A percentile compares a stretch with the other conserved stretches of the same genome.
These are phyloP conservation scores for Drosophila emarginata DNA, from an alignment of 2,888 invertebrate genomes.

Conservation along the genomic window DNA sequence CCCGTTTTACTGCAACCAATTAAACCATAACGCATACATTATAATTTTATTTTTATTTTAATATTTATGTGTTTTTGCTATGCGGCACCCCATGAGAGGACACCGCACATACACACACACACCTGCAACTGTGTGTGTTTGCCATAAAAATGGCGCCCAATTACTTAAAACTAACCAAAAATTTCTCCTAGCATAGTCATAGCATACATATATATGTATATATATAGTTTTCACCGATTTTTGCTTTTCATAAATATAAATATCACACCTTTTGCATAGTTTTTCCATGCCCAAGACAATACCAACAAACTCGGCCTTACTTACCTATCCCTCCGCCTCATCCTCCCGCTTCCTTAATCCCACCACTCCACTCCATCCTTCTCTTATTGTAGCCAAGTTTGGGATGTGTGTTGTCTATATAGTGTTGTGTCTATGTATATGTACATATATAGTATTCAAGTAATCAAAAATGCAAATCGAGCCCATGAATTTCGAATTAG, in stretches of 20 bases:
- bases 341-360: background rate
- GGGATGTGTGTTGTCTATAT: background rate
- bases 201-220: slow-evolving; percentile 6
- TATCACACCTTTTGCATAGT: slow-evolving; percentile 62
- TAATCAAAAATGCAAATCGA: slow-evolving; percentile 82
- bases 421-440: background rate
- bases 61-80: slow-evolving; percentile 68
- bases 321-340: background rate
- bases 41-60: slow-evolving; percentile 71
- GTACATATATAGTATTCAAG: slow-evolving; percentile 63
- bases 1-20: slow-evolving; percentile 64
- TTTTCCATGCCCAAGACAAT: slow-evolving; percentile 49
- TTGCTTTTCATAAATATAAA: slow-evolving; percentile 70
- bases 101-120: background rate
- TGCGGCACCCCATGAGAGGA: slow-evolving; percentile 47
- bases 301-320: slow-evolving; percentile 3
- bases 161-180: slow-evolving; percentile 73
- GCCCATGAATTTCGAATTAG: slow-evolving; percentile 81
- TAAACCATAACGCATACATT: slow-evolving; percentile 67
- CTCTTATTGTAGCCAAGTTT: background rate
- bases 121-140: slow-evolving; percentile 19
- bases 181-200: slow-evolving; percentile 41
- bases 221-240: slow-evolving; percentile 49
- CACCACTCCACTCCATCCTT: background rate
- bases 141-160: slow-evolving; percentile 70